Evolutionary conservation across 1,140 invertebrate species (phyloP).

Genomic region (Hylaeus volcanicus): DNA sequence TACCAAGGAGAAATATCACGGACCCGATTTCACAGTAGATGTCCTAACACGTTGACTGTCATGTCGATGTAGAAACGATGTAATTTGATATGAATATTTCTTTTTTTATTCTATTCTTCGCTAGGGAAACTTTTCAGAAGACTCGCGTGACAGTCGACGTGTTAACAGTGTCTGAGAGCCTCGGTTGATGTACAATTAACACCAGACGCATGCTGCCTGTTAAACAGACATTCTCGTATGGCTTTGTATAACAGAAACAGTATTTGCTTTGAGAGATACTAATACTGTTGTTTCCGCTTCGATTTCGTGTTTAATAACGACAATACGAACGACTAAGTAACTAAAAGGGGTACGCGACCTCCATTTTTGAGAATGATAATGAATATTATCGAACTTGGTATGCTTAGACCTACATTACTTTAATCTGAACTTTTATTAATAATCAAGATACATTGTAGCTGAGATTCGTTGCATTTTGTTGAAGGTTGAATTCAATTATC

Average conservation of each 20-base stretch:
- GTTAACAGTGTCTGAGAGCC: constrained; percentile 20
- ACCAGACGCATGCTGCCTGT: constrained; percentile 73
- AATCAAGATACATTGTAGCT: no score
- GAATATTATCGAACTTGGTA: no score
- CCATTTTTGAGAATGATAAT: constrained; percentile 40
- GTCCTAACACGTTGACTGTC: no score
- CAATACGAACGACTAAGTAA: constrained; percentile 45
- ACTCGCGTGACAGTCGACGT: background rate
- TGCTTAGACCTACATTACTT: no score
- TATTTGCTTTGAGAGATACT: constrained; percentile 21
- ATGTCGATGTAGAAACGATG: no score
- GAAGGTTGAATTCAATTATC: no score
- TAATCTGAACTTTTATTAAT: no score
- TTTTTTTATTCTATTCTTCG: no score
- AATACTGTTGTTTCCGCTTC: constrained; percentile 14
- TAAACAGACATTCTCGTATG: constrained; percentile 1
- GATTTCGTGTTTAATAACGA: constrained; percentile 64
- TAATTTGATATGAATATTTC: no score
- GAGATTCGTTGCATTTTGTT: no score
- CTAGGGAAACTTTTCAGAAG: no score
- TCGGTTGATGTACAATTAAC: constrained; percentile 67
- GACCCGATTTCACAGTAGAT: constrained; percentile 1
- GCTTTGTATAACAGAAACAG: constrained; percentile 5
- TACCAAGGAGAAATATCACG: background rate
- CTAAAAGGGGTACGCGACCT: constrained; percentile 69